Evolutionary conservation across 2,888 invertebrate genomes (phyloP).

Genomic region (Mythimna vitellina): DNA sequence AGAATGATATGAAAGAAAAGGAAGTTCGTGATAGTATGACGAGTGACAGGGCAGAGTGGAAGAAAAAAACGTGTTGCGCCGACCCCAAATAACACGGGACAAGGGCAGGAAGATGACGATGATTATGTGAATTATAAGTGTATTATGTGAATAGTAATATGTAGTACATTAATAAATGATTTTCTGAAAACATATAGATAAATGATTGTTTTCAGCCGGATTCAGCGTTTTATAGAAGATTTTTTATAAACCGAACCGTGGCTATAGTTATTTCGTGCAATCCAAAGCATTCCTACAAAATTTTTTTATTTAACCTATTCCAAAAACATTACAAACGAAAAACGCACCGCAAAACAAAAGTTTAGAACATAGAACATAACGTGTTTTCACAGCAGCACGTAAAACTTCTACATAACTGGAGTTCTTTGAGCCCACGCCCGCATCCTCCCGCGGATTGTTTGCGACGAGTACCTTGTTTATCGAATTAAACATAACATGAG

Average conservation of each 20-base stretch:
- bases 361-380: slow-evolving; percentile 47
- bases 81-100: no score
- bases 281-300: not conserved
- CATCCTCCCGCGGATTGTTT: slow-evolving; percentile 57
- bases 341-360: slow-evolving; percentile 52
- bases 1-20: no score
- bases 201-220: not conserved
- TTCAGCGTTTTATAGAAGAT: not conserved
- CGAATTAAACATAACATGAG: slow-evolving; percentile 48
- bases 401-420: slow-evolving; percentile 48
- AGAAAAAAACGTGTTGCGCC: no score
- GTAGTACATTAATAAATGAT: not conserved
- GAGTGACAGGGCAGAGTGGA: no score
- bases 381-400: slow-evolving; percentile 47
- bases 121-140: no score
- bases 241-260: not conserved
- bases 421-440: slow-evolving; percentile 61
- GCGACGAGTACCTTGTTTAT: slow-evolving; percentile 49
- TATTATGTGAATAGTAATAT: no score
- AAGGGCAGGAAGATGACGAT: no score
- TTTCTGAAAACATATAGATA: not conserved
- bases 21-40: no score
- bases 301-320: slow-evolving; percentile 29
- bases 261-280: not conserved
- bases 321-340: slow-evolving; percentile 44